Base-by-base conservation (phyloP, 2,888 invertebrate species). In the Orchesella flavescens region DNA sequence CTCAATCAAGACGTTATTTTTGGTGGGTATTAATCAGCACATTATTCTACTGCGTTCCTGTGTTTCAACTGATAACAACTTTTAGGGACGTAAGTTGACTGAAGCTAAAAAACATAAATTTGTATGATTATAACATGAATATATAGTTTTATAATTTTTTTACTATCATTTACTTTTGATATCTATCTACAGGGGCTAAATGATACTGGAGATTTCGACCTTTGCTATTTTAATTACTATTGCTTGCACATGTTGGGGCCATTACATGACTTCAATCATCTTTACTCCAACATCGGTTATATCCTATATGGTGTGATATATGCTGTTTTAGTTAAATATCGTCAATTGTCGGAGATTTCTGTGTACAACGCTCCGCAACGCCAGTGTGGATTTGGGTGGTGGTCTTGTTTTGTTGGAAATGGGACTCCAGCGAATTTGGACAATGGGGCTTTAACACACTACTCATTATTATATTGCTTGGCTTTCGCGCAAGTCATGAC, bases 201-300 rank as follows among this genome's bases (percentile, higher is more conserved):
- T 89, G 92, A 93, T 72, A 95, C 96, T 0, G 96, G 96, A 0
- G 93, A 96, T 90, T 94, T 96, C 89, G 96, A 97, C 90, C 91
- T 96, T 59, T 97, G 97, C 90, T 97, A 95, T 90, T 97, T 96
- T 91, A 97, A 97, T 90, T 96, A 96, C 91, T 91, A 94, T 34
- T 97, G 96, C 90, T 94, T 96, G 0, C 94, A 95, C 90, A 95
- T 95, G 0, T 91, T 95, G n/a, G 94, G 94, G 69, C 90, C 92
- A 0, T 91, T 96, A 23, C 94, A 94, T 0, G 95, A 96, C 89
- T 96, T 95, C 90, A 97, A 96, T 92, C 96, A 96, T 90, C 93
- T 97, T 46, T 95, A 93, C 90, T 95, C 95, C 46, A 97, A 97
- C 91, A 92, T 94, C 57, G 95, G 95, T 10, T 97, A 96, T 89